A percentile compares a stretch with the other conserved stretches of the same genome.
These are phyloP conservation scores for Emys orbicularis DNA, from an alignment of 2,797 vertebrate genomes.

Conservation along the genomic window DNA sequence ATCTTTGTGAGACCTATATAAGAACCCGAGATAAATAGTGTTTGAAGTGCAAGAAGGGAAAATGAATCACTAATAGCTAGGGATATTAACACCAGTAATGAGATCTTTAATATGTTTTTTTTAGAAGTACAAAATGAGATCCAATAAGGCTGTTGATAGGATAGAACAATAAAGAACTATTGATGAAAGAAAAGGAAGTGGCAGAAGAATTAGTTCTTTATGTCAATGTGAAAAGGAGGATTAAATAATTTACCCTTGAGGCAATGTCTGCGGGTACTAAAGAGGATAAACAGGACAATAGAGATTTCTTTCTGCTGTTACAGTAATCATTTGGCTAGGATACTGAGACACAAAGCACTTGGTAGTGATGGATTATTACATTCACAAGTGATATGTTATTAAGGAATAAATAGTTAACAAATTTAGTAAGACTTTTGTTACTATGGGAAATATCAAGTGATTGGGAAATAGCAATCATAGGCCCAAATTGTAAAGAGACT, in stretches of 20 bases:
- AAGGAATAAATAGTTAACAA: background rate
- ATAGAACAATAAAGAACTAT: background rate
- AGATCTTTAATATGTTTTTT: background rate
- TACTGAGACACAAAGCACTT: background rate
- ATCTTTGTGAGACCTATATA: background rate
- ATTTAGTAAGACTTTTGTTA: background rate
- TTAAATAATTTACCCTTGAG: background rate
- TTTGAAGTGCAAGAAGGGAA: background rate
- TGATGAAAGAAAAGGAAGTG: background rate
- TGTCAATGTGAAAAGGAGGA: background rate
- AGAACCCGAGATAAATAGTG: background rate
- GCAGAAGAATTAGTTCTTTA: background rate
- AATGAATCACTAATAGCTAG: rapidly evolving
- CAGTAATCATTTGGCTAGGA: background rate
- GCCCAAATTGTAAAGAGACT: background rate
- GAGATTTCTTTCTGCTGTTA: background rate
- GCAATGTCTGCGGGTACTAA: background rate
- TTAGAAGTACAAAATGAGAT: background rate
- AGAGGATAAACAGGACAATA: background rate
- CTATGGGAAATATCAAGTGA: background rate
- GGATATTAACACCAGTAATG: background rate
- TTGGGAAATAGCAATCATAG: background rate
- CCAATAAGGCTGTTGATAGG: background rate
- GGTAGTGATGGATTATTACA: background rate
- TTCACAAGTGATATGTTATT: background rate